Evolutionary conservation across 2,113 vertebrate genomes (phyloP).

Genomic region (Osmerus mordax): DNA sequence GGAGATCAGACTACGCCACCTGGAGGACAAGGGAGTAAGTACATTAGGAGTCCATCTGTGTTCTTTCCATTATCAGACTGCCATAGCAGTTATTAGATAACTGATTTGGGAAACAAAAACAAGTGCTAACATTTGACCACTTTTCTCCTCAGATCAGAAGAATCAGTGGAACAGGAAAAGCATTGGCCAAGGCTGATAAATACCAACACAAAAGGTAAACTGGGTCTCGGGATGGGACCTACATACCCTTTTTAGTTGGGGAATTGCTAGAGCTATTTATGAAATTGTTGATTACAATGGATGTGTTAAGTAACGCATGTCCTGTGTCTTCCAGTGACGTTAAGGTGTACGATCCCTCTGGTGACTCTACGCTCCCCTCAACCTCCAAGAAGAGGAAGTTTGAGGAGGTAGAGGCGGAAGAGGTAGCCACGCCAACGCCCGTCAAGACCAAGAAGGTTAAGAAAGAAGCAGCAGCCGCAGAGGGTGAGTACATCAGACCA

Average conservation of each 20-base stretch:
- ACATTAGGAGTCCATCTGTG: not conserved
- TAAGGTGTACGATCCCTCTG: slow-evolving; percentile 88
- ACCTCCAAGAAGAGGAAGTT: slow-evolving; percentile 90
- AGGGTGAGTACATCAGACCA: not conserved
- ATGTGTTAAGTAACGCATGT: no score
- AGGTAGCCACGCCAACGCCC: slow-evolving; percentile 53
- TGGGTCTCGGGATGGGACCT: slow-evolving; percentile 19
- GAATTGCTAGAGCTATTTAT: no score
- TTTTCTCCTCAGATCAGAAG: slow-evolving; percentile 78
- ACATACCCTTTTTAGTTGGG: not conserved
- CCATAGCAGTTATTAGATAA: not conserved
- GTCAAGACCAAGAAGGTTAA: slow-evolving; percentile 81
- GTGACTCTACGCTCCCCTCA: slow-evolving; percentile 86
- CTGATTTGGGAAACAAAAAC: not conserved
- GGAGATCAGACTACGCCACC: slow-evolving; percentile 81
- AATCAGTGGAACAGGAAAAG: slow-evolving; percentile 95
- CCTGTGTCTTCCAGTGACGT: slow-evolving; percentile 74
- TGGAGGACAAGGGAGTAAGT: slow-evolving; percentile 93
- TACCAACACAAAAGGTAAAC: slow-evolving; percentile 93
- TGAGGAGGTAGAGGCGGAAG: slow-evolving; percentile 79
- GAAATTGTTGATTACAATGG: no score
- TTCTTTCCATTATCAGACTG: not conserved
- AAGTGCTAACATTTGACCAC: not conserved
- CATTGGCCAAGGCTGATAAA: slow-evolving; percentile 88
- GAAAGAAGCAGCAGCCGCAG: slow-evolving; percentile 70